Conservation (phyloP, 2,888 invertebrate species). For the Dicranocentrus wangi region DNA sequence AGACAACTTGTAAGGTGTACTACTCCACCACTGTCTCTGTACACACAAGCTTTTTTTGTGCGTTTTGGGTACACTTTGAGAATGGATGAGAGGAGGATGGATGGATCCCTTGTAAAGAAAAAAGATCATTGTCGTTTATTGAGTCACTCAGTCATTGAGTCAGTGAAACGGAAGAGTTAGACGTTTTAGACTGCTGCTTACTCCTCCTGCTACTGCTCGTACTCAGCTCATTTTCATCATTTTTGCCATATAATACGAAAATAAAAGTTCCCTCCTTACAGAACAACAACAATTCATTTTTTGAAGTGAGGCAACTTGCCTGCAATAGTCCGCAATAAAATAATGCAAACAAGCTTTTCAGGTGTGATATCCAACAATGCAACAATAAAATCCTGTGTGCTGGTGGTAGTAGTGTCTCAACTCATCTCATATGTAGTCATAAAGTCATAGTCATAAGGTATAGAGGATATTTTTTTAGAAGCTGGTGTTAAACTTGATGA, state of each 20-base stretch:
- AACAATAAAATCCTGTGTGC: not conserved
- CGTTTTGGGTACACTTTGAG: not conserved
- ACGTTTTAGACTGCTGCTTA: not conserved
- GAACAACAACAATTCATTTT: conserved; percentile 2
- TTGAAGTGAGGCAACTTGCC: conserved; percentile 22
- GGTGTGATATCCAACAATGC: conserved; percentile 14
- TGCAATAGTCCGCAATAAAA: conserved; percentile 11
- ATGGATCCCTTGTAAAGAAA: too few relatives aligned
- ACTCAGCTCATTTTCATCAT: not conserved
- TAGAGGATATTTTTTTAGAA: too few relatives aligned
- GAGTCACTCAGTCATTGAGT: conserved; percentile 38
- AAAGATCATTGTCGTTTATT: too few relatives aligned
- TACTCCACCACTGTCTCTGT: not conserved
- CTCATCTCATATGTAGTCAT: too few relatives aligned
- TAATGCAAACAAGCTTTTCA: conserved; percentile 20
- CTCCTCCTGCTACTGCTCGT: not conserved
- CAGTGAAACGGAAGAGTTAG: conserved; percentile 38
- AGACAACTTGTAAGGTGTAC: conserved; percentile 1
- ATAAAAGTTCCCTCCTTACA: conserved; percentile 2
- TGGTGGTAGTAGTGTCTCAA: too few relatives aligned
- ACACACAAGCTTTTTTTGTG: not conserved
- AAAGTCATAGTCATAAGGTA: too few relatives aligned
- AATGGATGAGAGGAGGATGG: too few relatives aligned
- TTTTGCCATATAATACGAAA: not conserved
- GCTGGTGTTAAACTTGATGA: conserved; percentile 32